Conservation (phyloP, 2,888 invertebrate species). For the Pseudococcus longispinus region DNA sequence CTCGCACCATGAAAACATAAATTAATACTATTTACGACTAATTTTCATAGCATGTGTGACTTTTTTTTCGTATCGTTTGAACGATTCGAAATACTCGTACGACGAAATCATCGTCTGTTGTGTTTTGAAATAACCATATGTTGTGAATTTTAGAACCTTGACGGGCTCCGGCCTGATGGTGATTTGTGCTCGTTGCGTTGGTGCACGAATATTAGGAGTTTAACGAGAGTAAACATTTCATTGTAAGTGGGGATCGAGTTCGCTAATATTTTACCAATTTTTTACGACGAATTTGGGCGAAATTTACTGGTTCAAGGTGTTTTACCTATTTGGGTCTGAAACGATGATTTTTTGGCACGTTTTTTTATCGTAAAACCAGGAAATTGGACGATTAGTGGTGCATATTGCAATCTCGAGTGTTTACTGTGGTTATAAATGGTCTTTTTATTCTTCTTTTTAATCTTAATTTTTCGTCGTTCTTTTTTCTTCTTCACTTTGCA, state of each 20-base stretch:
- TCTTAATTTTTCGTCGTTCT: neutral
- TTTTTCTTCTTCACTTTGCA: neutral
- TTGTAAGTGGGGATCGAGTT: neutral
- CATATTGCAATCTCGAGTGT: neutral
- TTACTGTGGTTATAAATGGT: neutral
- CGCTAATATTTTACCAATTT: neutral
- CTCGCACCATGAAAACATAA: neutral
- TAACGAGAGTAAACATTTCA: neutral
- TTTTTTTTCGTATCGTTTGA: neutral
- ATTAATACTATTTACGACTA: slow-evolving; percentile 14
- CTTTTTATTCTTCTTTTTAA: neutral
- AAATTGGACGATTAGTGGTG: neutral
- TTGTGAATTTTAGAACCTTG: slow-evolving; percentile 23
- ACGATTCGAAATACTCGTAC: neutral
- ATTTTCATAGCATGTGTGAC: slow-evolving; percentile 19
- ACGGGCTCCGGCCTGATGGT: neutral
- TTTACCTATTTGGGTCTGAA: neutral
- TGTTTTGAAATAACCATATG: neutral
- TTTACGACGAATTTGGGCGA: neutral
- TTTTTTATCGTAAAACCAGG: neutral
- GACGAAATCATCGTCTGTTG: slow-evolving; percentile 1
- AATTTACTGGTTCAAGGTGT: neutral
- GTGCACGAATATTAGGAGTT: neutral
- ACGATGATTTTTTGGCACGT: neutral
- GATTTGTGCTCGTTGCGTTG: slow-evolving; percentile 10